Conservation (phyloP, 2,888 invertebrate species). For the Ptilodon capucinus region DNA sequence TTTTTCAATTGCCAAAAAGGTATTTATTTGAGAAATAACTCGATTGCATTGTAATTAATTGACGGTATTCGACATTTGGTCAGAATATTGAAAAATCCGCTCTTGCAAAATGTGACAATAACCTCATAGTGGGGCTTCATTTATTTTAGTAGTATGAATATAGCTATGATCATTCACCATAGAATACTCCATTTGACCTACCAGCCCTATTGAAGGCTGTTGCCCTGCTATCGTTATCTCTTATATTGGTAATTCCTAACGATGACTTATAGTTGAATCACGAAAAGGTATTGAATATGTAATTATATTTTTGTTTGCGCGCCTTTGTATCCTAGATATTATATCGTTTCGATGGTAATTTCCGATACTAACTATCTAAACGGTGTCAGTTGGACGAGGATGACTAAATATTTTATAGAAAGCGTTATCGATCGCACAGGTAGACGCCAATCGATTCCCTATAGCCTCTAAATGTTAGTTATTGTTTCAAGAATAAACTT, state of each 20-base stretch:
- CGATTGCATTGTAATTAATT: too few relatives aligned
- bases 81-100: too few relatives aligned
- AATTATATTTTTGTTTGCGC: neutral
- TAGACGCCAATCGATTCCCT: constrained; percentile 24
- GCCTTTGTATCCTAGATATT: neutral
- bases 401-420: constrained; percentile 64
- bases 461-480: constrained; percentile 1
- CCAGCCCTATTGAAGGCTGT: neutral
- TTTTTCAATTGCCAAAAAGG: too few relatives aligned
- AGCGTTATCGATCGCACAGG: constrained; percentile 42
- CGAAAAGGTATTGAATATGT: neutral
- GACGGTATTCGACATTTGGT: too few relatives aligned
- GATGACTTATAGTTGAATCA: neutral
- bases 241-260: neutral
- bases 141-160: too few relatives aligned
- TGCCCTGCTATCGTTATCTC: neutral
- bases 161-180: neutral
- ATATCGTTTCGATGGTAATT: constrained; percentile 5
- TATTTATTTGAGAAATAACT: too few relatives aligned
- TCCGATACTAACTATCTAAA: constrained; percentile 27
- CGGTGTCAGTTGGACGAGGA: constrained; percentile 50
- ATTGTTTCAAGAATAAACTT: neutral
- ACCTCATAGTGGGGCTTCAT: too few relatives aligned
- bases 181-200: neutral
- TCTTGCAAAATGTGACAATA: too few relatives aligned